These are phyloP conservation scores for Leptinotarsa tumamoca DNA, from an alignment of 2,888 invertebrate genomes.

Conservation along the genomic window DNA sequence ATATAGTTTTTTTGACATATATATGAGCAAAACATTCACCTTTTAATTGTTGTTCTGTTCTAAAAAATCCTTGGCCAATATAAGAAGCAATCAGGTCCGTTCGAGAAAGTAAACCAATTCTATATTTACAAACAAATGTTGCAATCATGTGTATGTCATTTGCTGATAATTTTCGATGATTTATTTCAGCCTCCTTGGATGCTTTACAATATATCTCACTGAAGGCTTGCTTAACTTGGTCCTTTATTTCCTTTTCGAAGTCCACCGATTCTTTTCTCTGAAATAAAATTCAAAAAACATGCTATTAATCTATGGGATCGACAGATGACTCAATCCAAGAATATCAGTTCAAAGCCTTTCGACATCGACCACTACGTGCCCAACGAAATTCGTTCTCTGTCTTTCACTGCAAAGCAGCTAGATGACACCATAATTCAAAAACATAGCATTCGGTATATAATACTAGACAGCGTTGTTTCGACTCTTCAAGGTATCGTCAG, in stretches of 20 bases:
- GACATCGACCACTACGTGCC: too few relatives aligned
- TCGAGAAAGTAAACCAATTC: conserved; percentile 46
- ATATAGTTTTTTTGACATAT: too few relatives aligned
- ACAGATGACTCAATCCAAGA: too few relatives aligned
- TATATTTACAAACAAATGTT: conserved; percentile 48
- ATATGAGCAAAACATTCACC: conserved; percentile 42
- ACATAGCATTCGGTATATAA: too few relatives aligned
- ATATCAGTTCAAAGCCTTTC: too few relatives aligned
- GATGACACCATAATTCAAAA: too few relatives aligned
- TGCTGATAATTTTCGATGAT: conserved; percentile 40
- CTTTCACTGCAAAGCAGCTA: too few relatives aligned
- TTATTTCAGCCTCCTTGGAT: conserved; percentile 43
- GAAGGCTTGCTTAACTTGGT: conserved; percentile 49
- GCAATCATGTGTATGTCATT: conserved; percentile 46
- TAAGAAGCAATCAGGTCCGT: conserved; percentile 47
- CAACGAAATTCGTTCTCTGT: too few relatives aligned
- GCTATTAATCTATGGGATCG: background rate
- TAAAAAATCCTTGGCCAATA: conserved; percentile 49
- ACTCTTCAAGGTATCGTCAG: too few relatives aligned
- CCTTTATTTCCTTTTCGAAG: conserved; percentile 44
- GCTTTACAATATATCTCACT: conserved; percentile 39
- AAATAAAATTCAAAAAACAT: conserved; percentile 13
- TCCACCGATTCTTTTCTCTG: conserved; percentile 39
- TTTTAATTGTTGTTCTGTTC: conserved; percentile 50
- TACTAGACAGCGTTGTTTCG: too few relatives aligned